These are phyloP conservation scores for Crypturellus tataupa DNA, from an alignment of 2,797 vertebrate genomes.

Conservation along the genomic window DNA sequence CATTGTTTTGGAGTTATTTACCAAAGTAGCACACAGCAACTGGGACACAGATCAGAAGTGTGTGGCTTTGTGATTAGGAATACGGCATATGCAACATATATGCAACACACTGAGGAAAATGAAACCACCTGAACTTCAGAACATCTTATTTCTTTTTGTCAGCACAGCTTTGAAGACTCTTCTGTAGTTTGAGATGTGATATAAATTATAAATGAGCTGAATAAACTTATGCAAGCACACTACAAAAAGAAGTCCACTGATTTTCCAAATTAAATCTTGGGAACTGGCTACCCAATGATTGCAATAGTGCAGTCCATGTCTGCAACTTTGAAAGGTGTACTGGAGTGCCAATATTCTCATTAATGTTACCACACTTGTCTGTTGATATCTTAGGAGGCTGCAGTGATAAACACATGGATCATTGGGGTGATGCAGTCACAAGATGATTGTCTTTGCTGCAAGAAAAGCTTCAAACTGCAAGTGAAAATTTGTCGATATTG, in stretches of 20 bases:
- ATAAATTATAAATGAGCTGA: background rate
- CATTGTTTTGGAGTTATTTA: background rate
- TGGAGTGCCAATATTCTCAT: background rate
- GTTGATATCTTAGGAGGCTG: background rate
- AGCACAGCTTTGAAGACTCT: background rate
- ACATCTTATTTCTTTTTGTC: background rate
- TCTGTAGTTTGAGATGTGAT: background rate
- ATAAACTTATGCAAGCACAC: background rate
- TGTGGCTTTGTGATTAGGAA: background rate
- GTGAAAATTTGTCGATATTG: background rate
- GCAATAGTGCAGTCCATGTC: background rate
- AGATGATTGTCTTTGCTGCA: background rate
- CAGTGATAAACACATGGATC: background rate
- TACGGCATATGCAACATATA: background rate
- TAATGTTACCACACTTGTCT: background rate
- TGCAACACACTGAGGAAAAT: background rate
- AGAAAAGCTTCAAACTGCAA: background rate
- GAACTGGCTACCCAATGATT: background rate
- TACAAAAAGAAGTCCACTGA: background rate
- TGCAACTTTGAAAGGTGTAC: rapidly evolving
- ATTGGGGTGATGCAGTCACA: rapidly evolving
- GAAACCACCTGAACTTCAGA: background rate
- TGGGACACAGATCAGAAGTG: background rate
- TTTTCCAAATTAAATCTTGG: rapidly evolving
- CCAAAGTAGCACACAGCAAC: background rate